Evolutionary conservation across 2,797 vertebrate species (phyloP).

Genomic region (Lacerta viridis): DNA sequence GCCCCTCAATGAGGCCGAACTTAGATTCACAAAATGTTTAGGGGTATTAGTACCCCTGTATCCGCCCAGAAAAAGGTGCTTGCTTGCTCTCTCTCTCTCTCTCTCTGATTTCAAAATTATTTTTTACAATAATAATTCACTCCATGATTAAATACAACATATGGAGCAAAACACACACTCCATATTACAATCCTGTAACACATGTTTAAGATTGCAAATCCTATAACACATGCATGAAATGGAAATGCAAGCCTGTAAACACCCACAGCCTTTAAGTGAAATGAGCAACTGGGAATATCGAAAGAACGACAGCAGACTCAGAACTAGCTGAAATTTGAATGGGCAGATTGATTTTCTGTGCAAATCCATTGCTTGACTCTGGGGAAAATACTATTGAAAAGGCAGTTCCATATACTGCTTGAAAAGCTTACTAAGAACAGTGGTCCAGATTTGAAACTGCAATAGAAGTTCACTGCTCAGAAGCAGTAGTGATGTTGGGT

Average conservation of each 20-base stretch:
- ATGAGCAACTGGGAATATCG: background rate
- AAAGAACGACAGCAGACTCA: background rate
- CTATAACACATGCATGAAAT: background rate
- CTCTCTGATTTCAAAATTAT: too few relatives aligned
- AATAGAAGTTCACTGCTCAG: background rate
- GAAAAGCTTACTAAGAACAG: background rate
- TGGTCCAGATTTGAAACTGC: background rate
- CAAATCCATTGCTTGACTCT: conserved; percentile 8
- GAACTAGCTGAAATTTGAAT: conserved; percentile 15
- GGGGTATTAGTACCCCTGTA: too few relatives aligned
- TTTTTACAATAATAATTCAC: too few relatives aligned
- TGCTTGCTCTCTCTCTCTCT: too few relatives aligned
- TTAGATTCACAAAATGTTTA: too few relatives aligned
- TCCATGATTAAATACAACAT: conserved; percentile 3
- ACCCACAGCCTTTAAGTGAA: background rate
- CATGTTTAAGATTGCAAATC: background rate
- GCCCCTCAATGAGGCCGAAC: too few relatives aligned
- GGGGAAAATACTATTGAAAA: conserved; percentile 22
- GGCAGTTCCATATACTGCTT: background rate
- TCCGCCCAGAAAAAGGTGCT: too few relatives aligned
- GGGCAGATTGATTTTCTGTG: conserved; percentile 16
- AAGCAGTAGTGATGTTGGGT: background rate
- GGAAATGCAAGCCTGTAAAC: background rate
- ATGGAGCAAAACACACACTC: background rate
- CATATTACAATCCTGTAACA: background rate